Conservation (phyloP, 2,888 invertebrate genomes). For the Pollenia amentaria region DNA sequence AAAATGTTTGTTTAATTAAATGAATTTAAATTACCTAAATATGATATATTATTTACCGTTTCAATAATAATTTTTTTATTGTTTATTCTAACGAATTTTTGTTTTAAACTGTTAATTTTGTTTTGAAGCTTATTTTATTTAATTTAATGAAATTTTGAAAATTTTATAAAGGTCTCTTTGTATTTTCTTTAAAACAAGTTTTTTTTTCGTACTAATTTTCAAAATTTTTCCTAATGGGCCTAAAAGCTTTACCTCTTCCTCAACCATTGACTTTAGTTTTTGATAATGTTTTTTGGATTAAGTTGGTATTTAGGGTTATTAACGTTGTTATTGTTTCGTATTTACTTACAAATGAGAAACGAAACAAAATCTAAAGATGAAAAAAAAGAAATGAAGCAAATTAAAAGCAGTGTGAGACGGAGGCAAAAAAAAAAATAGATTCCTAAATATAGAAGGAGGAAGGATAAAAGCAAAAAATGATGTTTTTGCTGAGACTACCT, state of each 20-base stretch:
- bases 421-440: conserved; percentile 5
- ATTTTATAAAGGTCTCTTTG: too few relatives aligned
- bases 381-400: conserved; percentile 37
- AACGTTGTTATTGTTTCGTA: conserved; percentile 69
- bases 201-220: too few relatives aligned
- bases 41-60: too few relatives aligned
- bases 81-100: too few relatives aligned
- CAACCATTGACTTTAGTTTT: conserved; percentile 3
- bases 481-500: background rate
- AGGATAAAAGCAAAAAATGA: conserved; percentile 6
- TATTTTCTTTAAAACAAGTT: too few relatives aligned
- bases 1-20: too few relatives aligned
- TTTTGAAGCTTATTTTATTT: too few relatives aligned
- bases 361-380: background rate
- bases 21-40: too few relatives aligned
- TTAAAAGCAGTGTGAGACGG: background rate
- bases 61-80: too few relatives aligned
- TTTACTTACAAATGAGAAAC: conserved; percentile 49
- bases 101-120: too few relatives aligned
- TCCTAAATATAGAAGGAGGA: background rate
- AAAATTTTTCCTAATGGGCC: background rate
- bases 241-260: conserved; percentile 4
- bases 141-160: too few relatives aligned
- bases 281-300: conserved; percentile 52
- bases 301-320: conserved; percentile 71